phyloP scores from a whole-genome alignment of 2,888 invertebrate species.

The Drosophila pseudotakahashii region DNA sequence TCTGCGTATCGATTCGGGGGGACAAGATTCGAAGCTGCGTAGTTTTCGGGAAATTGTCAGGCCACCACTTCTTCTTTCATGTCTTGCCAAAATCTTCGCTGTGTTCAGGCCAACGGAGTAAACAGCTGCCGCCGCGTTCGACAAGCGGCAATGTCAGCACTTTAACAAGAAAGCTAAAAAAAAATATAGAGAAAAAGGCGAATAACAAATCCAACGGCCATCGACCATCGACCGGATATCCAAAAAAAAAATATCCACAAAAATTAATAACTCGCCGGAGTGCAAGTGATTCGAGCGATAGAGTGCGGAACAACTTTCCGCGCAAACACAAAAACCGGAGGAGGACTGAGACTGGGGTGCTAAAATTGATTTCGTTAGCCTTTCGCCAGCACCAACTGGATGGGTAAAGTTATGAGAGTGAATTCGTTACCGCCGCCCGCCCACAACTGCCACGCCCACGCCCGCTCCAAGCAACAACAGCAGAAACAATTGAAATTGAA shows the following conservation, averaged over 20 bases:
- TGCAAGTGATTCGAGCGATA: constrained; percentile 9
- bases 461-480: constrained; percentile 50
- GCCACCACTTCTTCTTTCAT: constrained; percentile 58
- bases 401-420: constrained; percentile 83
- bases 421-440: constrained; percentile 62
- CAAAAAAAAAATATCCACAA: constrained; percentile 5
- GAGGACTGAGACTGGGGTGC: not conserved
- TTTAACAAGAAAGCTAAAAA: constrained; percentile 38
- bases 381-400: constrained; percentile 60
- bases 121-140: constrained; percentile 52
- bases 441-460: constrained; percentile 65
- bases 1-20: constrained; percentile 22
- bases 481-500: constrained; percentile 74
- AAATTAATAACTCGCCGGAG: constrained; percentile 16
- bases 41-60: constrained; percentile 52
- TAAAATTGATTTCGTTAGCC: constrained; percentile 41
- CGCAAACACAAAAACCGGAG: constrained; percentile 21
- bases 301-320: constrained; percentile 24
- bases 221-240: constrained; percentile 10
- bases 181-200: constrained; percentile 8
- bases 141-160: constrained; percentile 57
- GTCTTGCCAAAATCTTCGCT: constrained; percentile 64
- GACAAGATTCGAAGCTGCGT: constrained; percentile 23
- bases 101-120: constrained; percentile 48
- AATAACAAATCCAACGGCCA: constrained; percentile 14